Conservation (phyloP, 2,797 vertebrate genomes). For the Acanthopagrus latus region DNA sequence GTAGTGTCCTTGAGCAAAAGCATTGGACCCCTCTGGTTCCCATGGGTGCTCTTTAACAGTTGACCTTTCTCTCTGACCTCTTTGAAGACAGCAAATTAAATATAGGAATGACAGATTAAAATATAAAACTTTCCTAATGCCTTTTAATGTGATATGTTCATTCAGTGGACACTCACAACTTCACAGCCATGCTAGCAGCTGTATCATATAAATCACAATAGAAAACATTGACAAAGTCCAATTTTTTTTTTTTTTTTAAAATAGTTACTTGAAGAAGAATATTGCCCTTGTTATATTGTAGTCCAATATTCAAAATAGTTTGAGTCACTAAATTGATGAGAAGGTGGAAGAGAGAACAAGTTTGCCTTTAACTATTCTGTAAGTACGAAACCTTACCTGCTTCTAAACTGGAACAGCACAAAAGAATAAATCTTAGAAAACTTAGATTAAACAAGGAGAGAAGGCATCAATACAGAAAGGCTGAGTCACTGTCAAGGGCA, state of each 20-base stretch:
- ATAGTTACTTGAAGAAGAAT: not conserved
- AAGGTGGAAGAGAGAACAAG: not conserved
- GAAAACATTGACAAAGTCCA: not conserved
- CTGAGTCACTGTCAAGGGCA: constrained; percentile 78
- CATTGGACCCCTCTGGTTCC: constrained; percentile 32
- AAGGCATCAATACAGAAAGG: constrained; percentile 62
- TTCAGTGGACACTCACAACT: constrained; percentile 2
- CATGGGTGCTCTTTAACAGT: constrained; percentile 33
- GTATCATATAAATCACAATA: constrained; percentile 1
- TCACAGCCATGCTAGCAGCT: constrained; percentile 15
- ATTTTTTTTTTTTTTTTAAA: not conserved
- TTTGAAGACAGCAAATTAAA: constrained; percentile 50
- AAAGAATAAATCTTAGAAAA: constrained; percentile 42
- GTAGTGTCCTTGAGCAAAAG: constrained; percentile 60
- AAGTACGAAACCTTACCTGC: constrained; percentile 26
- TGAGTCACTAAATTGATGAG: constrained; percentile 12
- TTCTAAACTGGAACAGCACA: constrained; percentile 14
- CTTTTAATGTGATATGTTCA: constrained; percentile 9
- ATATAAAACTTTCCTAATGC: constrained; percentile 21
- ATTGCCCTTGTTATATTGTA: constrained; percentile 1
- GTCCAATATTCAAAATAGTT: constrained; percentile 9
- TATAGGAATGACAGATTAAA: constrained; percentile 46
- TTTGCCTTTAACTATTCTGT: constrained; percentile 7
- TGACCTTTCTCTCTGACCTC: constrained; percentile 55
- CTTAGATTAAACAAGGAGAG: constrained; percentile 53